These are phyloP conservation scores for Caenorhabditis elegans DNA, from an alignment of 1,140 invertebrate species.

Conservation along the genomic window WBcel235 BX284605.5:13009501-13010000, in stretches of 20 bases:
- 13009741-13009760: background rate
- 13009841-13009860: background rate
- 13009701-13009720: background rate
- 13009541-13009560: too few species aligned
- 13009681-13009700: background rate
- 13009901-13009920: background rate
- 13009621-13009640: too few species aligned
- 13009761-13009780: background rate
- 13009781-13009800: background rate
- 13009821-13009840: background rate
- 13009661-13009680: background rate
- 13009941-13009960: background rate
- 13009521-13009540: too few species aligned
- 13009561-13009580: too few species aligned
- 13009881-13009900: background rate
- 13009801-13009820: background rate
- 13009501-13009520: too few species aligned
- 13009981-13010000: background rate
- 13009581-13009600: too few species aligned
- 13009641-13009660: background rate
- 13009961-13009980: background rate
- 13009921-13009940: background rate
- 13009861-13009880: background rate
- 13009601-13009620: too few species aligned
- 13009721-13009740: background rate